Percentiles rank a stretch among this genome's conserved stretches.
Evolutionary conservation across 2,888 invertebrate genomes (phyloP).

Genomic region (Oscheius sp.): DNA sequence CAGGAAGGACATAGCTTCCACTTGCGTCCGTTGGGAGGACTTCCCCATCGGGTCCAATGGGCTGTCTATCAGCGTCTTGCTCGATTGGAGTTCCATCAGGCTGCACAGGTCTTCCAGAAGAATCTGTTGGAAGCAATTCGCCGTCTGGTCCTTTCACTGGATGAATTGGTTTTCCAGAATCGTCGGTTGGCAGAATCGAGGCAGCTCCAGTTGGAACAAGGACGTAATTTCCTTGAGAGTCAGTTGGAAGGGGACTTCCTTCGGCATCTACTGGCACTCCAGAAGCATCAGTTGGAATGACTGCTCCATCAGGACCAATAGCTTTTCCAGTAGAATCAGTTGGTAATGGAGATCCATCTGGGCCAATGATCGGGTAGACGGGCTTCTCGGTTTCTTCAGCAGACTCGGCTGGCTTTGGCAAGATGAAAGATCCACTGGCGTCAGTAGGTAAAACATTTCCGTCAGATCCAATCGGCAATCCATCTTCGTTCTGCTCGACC

Average conservation of each 20-base stretch:
- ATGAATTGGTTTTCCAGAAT: conserved; percentile 22
- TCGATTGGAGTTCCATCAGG: conserved; percentile 42
- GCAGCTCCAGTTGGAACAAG: conserved; percentile 9
- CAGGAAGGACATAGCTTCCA: conserved; percentile 61
- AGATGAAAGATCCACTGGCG: conserved; percentile 38
- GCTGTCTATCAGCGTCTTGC: conserved; percentile 43
- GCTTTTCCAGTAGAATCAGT: conserved; percentile 35
- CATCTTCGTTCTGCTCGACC: conserved; percentile 39
- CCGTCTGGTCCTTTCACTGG: conserved; percentile 41
- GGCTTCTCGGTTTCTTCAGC: background rate
- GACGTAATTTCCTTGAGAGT: conserved; percentile 36
- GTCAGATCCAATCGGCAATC: conserved; percentile 40
- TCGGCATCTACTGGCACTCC: conserved; percentile 28
- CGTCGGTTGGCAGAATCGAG: conserved; percentile 35
- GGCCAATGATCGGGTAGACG: conserved; percentile 29
- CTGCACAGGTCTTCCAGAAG: conserved; percentile 29
- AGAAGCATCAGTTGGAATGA: conserved; percentile 43
- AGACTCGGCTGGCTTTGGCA: conserved; percentile 39
- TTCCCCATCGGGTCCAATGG: conserved; percentile 49
- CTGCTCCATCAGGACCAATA: conserved; percentile 29
- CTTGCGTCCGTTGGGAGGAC: conserved; percentile 50
- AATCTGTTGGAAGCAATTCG: conserved; percentile 51
- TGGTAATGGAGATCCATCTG: conserved; percentile 50
- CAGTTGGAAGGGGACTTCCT: conserved; percentile 37
- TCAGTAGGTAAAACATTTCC: conserved; percentile 46